Conservation (phyloP, 2,888 invertebrate species). For the Erebia epiphron region DNA sequence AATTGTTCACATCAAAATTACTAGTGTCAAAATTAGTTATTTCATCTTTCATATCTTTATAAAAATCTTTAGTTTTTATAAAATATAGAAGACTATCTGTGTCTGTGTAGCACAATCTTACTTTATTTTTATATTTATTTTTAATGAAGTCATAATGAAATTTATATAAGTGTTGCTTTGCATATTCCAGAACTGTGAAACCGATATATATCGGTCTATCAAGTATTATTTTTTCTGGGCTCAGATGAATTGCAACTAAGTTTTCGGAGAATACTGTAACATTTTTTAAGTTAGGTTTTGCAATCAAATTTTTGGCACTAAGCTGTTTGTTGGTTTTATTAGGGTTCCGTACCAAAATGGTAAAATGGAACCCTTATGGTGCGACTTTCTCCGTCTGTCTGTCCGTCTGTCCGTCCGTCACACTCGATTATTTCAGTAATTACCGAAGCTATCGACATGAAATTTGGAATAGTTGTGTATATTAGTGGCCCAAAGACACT, state of each 20-base stretch:
- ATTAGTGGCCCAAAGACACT: too few relatives aligned
- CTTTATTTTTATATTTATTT: constrained; percentile 9
- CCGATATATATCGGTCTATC: background rate
- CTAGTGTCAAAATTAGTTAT: constrained; percentile 1
- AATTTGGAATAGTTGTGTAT: too few relatives aligned
- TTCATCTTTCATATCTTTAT: constrained; percentile 1
- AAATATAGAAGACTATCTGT: constrained; percentile 3
- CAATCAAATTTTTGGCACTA: background rate
- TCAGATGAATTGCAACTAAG: background rate
- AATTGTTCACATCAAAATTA: background rate
- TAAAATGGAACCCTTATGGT: too few relatives aligned
- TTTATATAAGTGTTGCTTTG: constrained; percentile 4
- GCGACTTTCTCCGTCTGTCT: too few relatives aligned
- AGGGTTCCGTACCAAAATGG: too few relatives aligned
- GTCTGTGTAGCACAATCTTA: background rate
- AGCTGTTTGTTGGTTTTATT: constrained; percentile 2
- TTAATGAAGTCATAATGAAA: constrained; percentile 6
- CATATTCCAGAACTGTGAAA: constrained; percentile 1
- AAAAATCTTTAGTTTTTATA: background rate
- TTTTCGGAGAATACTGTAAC: constrained; percentile 3
- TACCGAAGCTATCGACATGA: too few relatives aligned
- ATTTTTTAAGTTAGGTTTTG: background rate
- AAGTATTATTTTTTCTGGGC: background rate
- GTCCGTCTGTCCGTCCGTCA: too few relatives aligned
- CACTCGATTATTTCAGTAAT: too few relatives aligned